Evolutionary conservation across 2,797 vertebrate species (phyloP), one percentile per base, ranked within the genome.

Genomic region (Tadarida brasiliensis): DNA sequence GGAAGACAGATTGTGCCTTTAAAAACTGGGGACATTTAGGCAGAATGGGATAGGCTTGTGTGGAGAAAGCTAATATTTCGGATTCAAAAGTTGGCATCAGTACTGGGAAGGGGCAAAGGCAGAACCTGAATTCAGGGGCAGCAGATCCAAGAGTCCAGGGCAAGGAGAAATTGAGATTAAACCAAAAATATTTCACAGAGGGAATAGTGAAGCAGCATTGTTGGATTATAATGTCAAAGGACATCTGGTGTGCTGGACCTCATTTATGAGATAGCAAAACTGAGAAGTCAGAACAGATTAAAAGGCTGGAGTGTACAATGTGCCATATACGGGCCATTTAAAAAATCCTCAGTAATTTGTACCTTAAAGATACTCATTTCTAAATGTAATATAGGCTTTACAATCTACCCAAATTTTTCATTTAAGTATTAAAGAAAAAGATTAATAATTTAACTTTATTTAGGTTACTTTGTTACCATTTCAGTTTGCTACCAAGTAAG

Each of bases 401-500:
- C 63, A n/a, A 57, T 78, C 39, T 91, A 68, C 9, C 10, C 6
- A 77, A 77, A 3, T 68, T 59, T 77, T 44, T 76, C 28, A 51
- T 56, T 84, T 82, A 71, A 92, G 26, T 85, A 4, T 88, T 82
- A 90, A 91, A 85, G 70, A 87, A 91, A 87, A 82, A 83, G 28
- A 28, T 49, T 57, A 59, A 77, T 71, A 1, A 39, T 63, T 91
- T 83, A 51, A 56, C 39, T 78, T 89, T 89, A 74, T 39, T 14
- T 94, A 68, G n/a, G 24, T 44, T 89, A 74, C 30, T 86, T 95
- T 7, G 26, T 16, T 47, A 73, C 22, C 73, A 82, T 70, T 63
- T 87, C 26, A 87, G 16, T 47, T 84, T 33, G 17, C 28, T 83
- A 56, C 35, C 12, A 49, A 92, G 49, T 67, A 82, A 81, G 33